phyloP scores from a whole-genome alignment of 2,113 vertebrate genomes.

The Pangasianodon hypophthalmus region DNA sequence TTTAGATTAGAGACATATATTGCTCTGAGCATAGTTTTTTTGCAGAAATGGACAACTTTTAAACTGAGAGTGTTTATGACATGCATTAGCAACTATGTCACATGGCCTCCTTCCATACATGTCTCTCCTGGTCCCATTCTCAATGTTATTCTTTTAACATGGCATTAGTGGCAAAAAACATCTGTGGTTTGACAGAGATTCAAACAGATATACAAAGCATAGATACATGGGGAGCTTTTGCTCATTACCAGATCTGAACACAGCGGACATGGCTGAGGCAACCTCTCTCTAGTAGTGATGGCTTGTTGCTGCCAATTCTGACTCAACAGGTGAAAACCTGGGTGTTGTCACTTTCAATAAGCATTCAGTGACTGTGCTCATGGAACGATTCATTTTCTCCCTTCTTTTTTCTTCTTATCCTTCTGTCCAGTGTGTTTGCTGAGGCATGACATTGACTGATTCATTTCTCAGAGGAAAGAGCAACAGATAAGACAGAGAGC shows the following conservation, averaged over 20 bases:
- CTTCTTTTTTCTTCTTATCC: slow-evolving; percentile 11
- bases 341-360: slow-evolving; percentile 34
- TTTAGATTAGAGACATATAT: not conserved
- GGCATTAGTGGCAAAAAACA: not conserved
- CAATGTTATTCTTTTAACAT: not conserved
- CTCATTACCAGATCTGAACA: slow-evolving; percentile 4
- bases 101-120: not conserved
- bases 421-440: slow-evolving; percentile 23
- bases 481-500: slow-evolving; percentile 17
- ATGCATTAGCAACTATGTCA: not conserved
- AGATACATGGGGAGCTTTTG: not conserved
- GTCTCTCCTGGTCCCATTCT: not conserved
- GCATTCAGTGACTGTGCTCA: not conserved
- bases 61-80: not conserved
- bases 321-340: slow-evolving; percentile 42
- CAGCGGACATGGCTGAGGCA: not conserved
- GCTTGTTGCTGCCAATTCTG: slow-evolving; percentile 25
- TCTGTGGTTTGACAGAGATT: not conserved
- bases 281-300: slow-evolving; percentile 11
- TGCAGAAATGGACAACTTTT: not conserved
- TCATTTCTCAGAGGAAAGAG: slow-evolving; percentile 39
- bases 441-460: slow-evolving; percentile 56
- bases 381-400: slow-evolving; percentile 34
- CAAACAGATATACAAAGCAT: not conserved
- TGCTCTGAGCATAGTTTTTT: not conserved